These are phyloP conservation scores for Brevipalpus yothersi DNA, from an alignment of 1,140 invertebrate genomes.

Conservation along the genomic window DNA sequence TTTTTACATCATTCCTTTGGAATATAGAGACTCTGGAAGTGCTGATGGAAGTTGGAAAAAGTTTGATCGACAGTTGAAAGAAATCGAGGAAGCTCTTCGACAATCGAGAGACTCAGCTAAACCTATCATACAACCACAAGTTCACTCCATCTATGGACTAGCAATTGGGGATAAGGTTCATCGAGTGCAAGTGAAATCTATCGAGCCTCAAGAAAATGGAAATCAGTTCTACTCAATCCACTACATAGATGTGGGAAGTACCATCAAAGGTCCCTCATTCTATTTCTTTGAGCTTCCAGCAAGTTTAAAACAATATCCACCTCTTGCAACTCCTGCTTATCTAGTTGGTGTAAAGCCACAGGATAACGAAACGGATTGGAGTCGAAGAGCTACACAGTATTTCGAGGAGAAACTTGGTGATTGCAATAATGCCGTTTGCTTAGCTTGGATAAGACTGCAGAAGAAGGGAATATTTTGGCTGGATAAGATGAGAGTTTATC, in stretches of 20 bases:
- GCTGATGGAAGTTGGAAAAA: neutral
- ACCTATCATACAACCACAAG: neutral
- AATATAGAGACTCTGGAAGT: neutral
- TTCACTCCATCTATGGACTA: neutral
- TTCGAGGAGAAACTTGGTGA: neutral
- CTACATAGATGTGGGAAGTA: neutral
- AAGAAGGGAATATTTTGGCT: neutral
- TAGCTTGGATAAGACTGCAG: neutral
- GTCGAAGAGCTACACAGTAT: neutral
- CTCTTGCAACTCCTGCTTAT: neutral
- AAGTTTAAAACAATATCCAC: neutral
- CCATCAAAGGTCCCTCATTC: neutral
- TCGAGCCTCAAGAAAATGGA: neutral
- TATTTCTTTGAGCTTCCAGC: neutral
- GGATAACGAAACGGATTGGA: constrained; percentile 1
- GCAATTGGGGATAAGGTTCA: neutral
- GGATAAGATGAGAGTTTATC: neutral
- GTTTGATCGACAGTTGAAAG: neutral
- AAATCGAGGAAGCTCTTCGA: neutral
- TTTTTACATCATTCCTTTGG: neutral
- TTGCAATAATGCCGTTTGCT: too few species aligned
- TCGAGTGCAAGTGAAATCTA: neutral
- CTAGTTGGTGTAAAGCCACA: neutral
- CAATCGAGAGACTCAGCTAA: neutral
- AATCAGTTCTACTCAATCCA: neutral